Evolutionary conservation across 1,140 invertebrate genomes (phyloP).

Genomic region (Hylaeus volcanicus): DNA sequence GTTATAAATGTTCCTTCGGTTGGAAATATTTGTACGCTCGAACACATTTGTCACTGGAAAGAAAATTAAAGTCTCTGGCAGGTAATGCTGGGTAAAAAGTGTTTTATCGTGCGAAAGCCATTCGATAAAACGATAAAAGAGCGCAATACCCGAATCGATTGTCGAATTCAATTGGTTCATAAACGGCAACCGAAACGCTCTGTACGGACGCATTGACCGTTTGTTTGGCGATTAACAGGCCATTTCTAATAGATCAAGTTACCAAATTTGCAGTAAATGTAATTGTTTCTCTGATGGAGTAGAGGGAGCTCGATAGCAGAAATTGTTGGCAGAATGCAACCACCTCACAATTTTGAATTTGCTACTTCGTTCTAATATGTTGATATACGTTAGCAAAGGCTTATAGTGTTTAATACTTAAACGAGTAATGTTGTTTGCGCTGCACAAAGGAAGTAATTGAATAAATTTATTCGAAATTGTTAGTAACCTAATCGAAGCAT

Average conservation of each 20-base stretch:
- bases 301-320: background rate
- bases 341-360: too few species aligned
- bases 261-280: background rate
- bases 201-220: background rate
- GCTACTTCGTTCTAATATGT: too few species aligned
- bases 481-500: too few species aligned
- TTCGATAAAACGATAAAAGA: background rate
- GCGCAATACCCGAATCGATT: background rate
- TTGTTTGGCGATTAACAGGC: slow-evolving; percentile 9
- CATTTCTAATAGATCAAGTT: too few species aligned
- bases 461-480: too few species aligned
- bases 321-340: background rate
- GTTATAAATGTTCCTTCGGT: background rate
- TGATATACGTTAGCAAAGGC: too few species aligned
- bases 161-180: background rate
- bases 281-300: background rate
- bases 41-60: background rate
- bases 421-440: too few species aligned
- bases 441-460: too few species aligned
- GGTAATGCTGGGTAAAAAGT: background rate
- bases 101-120: background rate
- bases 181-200: background rate
- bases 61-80: background rate
- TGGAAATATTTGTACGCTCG: background rate
- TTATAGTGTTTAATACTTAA: too few species aligned